phyloP scores from a whole-genome alignment of 2,113 vertebrate species.

The Erinaceus europaeus region DNA sequence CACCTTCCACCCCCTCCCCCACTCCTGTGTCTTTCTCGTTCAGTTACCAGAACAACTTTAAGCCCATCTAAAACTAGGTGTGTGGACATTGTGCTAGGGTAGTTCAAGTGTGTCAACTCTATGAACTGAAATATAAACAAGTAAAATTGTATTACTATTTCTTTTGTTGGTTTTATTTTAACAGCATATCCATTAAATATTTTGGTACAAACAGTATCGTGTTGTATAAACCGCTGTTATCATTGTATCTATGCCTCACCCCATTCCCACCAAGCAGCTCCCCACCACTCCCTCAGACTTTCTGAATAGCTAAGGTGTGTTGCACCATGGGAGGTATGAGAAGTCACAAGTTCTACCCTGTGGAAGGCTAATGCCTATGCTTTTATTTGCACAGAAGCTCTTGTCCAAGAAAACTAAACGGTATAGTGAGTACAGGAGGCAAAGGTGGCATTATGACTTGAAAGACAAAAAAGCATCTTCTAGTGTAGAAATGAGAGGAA shows the following conservation, averaged over 20 bases:
- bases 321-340: too few species aligned
- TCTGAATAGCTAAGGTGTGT: not conserved
- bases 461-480: too few species aligned
- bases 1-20: conserved; percentile 81
- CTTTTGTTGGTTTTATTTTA: conserved; percentile 82
- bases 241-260: not conserved
- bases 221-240: conserved; percentile 53
- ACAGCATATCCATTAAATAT: conserved; percentile 80
- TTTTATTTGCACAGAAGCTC: too few species aligned
- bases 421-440: too few species aligned
- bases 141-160: conserved; percentile 85
- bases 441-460: too few species aligned
- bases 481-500: too few species aligned
- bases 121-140: conserved; percentile 95
- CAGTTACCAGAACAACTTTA: conserved; percentile 88
- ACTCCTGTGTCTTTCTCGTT: conserved; percentile 89
- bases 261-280: not conserved
- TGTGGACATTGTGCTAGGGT: conserved; percentile 95
- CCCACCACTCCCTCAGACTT: not conserved
- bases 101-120: conserved; percentile 94
- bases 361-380: too few species aligned
- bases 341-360: too few species aligned
- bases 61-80: conserved; percentile 89
- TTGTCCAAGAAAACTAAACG: not conserved
- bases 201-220: conserved; percentile 75